These are phyloP conservation scores for Passer montanus DNA, from an alignment of 2,113 vertebrate genomes.

Conservation along the genomic window DNA sequence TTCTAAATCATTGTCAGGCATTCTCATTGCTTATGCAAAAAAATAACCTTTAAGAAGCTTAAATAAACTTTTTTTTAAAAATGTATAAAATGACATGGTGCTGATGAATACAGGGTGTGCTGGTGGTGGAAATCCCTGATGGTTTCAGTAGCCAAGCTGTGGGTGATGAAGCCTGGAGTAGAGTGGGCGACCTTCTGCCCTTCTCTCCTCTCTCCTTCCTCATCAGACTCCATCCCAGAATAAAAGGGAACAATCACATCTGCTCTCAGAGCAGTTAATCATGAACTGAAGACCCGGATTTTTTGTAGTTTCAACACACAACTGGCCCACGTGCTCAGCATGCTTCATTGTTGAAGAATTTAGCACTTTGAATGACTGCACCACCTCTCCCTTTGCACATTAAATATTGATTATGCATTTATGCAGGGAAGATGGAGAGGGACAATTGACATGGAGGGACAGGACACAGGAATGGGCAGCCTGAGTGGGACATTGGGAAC, in stretches of 20 bases:
- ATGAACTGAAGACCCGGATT: neutral
- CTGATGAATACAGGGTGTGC: rapidly evolving
- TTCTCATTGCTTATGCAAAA: neutral
- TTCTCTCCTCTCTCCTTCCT: neutral
- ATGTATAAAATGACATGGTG: rapidly evolving
- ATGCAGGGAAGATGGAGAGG: neutral
- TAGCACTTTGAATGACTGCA: rapidly evolving
- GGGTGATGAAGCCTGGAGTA: neutral
- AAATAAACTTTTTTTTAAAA: neutral
- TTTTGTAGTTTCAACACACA: neutral
- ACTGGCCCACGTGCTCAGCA: rapidly evolving
- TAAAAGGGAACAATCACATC: neutral
- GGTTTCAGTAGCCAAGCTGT: neutral
- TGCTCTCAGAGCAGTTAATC: neutral
- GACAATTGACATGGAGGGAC: rapidly evolving
- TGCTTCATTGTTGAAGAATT: neutral
- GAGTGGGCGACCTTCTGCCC: rapidly evolving
- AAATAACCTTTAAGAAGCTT: neutral
- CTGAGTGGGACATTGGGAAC: rapidly evolving
- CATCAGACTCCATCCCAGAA: neutral
- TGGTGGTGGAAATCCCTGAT: neutral
- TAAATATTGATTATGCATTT: neutral
- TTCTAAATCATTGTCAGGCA: neutral
- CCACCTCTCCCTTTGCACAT: neutral
- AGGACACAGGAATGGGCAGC: neutral